phyloP scores from a whole-genome alignment of 2,888 invertebrate genomes.

The Zele albiditarsus region DNA sequence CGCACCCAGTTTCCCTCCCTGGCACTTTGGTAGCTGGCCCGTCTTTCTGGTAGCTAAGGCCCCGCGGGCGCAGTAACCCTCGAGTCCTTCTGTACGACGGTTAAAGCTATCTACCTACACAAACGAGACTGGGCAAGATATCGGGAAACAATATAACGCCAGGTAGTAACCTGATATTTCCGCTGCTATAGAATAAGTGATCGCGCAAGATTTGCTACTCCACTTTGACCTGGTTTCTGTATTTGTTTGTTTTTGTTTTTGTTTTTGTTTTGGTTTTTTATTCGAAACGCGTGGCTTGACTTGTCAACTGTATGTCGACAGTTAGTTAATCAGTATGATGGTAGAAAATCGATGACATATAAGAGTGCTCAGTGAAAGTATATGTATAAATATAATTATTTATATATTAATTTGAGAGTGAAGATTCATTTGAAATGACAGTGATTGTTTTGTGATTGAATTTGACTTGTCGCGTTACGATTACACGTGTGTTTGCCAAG shows the following conservation, averaged over 20 bases:
- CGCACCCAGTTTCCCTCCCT: constrained; percentile 56
- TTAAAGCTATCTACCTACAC: constrained; percentile 61
- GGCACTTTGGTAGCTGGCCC: constrained; percentile 42
- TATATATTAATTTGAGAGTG: neutral
- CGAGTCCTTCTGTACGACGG: constrained; percentile 72
- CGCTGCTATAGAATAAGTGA: constrained; percentile 39
- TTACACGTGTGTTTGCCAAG: constrained; percentile 8
- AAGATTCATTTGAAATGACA: neutral
- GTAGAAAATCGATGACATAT: neutral
- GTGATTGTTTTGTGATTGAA: constrained; percentile 27
- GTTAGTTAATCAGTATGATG: neutral
- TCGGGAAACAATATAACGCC: constrained; percentile 63
- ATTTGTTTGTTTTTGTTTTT: neutral
- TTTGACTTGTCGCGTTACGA: neutral
- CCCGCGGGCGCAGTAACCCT: constrained; percentile 73
- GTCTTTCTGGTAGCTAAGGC: constrained; percentile 72
- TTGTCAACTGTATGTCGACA: neutral
- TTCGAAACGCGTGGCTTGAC: no score
- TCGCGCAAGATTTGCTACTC: constrained; percentile 29
- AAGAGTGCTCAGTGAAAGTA: neutral
- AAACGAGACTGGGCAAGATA: constrained; percentile 59
- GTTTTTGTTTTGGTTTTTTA: neutral
- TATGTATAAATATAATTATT: neutral
- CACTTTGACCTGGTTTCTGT: neutral
- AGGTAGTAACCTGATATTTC: constrained; percentile 57